Conservation (phyloP, 2,888 invertebrate genomes). For the Doris montereyensis region DNA sequence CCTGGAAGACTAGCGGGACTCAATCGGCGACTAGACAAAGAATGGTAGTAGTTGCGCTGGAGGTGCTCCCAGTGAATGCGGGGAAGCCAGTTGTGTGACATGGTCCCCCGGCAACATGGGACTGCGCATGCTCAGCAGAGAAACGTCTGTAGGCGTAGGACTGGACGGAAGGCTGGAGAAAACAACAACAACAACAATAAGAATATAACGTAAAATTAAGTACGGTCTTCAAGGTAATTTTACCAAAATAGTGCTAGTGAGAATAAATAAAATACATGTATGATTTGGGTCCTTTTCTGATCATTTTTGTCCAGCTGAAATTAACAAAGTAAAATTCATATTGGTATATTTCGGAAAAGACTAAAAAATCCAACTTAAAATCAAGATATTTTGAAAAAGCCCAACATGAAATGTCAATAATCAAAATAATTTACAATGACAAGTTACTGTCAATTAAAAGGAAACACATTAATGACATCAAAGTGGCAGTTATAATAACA, state of each 20-base stretch:
- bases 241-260: neutral
- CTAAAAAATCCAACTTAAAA: too few relatives aligned
- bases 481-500: too few relatives aligned
- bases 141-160: conserved; percentile 66
- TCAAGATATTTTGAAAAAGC: too few relatives aligned
- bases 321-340: too few relatives aligned
- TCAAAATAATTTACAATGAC: too few relatives aligned
- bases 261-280: neutral
- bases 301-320: too few relatives aligned
- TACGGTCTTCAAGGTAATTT: neutral
- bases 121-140: conserved; percentile 64
- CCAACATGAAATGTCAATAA: too few relatives aligned
- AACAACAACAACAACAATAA: neutral
- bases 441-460: too few relatives aligned
- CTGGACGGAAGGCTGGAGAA: conserved; percentile 56
- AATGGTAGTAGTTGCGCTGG: conserved; percentile 49
- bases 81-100: conserved; percentile 65
- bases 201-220: neutral
- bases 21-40: conserved; percentile 52
- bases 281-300: neutral
- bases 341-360: too few relatives aligned
- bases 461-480: too few relatives aligned
- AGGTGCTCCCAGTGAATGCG: conserved; percentile 70
- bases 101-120: conserved; percentile 60
- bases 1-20: conserved; percentile 64